Percentiles rank a stretch among this genome's conserved stretches.
phyloP scores from a whole-genome alignment of 1,140 invertebrate species.

The Diorhabda carinulata region DNA sequence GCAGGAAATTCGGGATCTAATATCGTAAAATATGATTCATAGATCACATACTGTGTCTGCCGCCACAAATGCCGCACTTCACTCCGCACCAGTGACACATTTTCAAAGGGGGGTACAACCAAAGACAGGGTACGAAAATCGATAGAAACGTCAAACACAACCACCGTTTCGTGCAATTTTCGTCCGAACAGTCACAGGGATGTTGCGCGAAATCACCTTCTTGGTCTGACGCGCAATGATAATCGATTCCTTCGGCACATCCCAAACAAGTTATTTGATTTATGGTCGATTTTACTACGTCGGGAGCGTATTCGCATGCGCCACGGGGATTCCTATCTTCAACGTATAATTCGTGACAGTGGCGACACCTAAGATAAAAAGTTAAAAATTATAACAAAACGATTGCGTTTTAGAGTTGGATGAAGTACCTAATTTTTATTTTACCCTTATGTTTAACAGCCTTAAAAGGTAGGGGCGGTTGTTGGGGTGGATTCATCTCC shows the following conservation, averaged over 20 bases:
- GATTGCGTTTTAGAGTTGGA: not conserved
- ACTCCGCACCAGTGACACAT: slow-evolving; percentile 80
- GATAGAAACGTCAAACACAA: slow-evolving; percentile 79
- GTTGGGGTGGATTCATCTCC: slow-evolving; percentile 39
- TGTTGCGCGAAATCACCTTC: slow-evolving; percentile 76
- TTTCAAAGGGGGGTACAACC: slow-evolving; percentile 84
- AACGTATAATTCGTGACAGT: slow-evolving; percentile 62
- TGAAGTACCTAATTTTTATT: slow-evolving; percentile 39
- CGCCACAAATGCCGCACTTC: slow-evolving; percentile 75
- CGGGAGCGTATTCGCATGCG: slow-evolving; percentile 84
- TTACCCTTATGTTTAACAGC: slow-evolving; percentile 22
- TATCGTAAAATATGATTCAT: slow-evolving; percentile 16
- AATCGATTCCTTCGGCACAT: slow-evolving; percentile 78
- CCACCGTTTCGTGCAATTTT: slow-evolving; percentile 67
- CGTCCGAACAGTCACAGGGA: slow-evolving; percentile 71
- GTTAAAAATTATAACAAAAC: not conserved
- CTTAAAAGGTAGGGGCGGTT: slow-evolving; percentile 26
- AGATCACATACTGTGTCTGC: slow-evolving; percentile 58
- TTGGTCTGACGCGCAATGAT: slow-evolving; percentile 86
- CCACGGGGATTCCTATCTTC: slow-evolving; percentile 78
- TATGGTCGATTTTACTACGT: slow-evolving; percentile 75
- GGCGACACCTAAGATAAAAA: slow-evolving; percentile 31
- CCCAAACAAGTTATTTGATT: slow-evolving; percentile 79
- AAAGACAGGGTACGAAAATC: slow-evolving; percentile 86
- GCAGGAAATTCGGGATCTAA: slow-evolving; percentile 4